Evolutionary conservation across 2,888 invertebrate species (phyloP).

Genomic region (Phania funesta): DNA sequence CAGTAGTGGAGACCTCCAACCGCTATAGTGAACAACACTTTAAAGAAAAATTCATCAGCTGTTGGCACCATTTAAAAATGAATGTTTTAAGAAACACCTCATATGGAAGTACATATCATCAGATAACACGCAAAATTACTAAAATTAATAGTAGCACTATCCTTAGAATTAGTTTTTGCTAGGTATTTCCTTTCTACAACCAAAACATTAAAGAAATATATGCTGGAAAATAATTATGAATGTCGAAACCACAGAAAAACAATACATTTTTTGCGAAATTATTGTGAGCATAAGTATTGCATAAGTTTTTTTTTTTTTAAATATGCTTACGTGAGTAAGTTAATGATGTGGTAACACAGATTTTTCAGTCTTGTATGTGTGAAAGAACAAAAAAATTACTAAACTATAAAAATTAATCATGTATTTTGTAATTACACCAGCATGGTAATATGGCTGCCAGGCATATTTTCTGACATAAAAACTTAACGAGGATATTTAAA

Average conservation of each 20-base stretch:
- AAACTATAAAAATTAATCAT: constrained; percentile 29
- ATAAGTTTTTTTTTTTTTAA: not conserved
- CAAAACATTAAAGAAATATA: too few species aligned
- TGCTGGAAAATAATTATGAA: not conserved
- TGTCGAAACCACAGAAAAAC: not conserved
- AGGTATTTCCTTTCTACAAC: too few species aligned
- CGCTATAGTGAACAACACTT: too few species aligned
- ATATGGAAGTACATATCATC: too few species aligned
- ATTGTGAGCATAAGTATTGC: not conserved
- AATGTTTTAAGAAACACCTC: too few species aligned
- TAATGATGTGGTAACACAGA: constrained; percentile 68
- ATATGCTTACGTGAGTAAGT: constrained; percentile 8
- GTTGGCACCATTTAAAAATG: too few species aligned
- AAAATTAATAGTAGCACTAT: too few species aligned
- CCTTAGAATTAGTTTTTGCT: too few species aligned
- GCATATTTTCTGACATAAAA: constrained; percentile 41
- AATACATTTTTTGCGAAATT: not conserved
- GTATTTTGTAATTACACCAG: not conserved
- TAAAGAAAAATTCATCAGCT: too few species aligned
- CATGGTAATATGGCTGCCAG: constrained; percentile 18
- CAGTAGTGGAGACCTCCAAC: too few species aligned
- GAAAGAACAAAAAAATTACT: constrained; percentile 4
- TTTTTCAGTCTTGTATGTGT: constrained; percentile 38
- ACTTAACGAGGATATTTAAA: constrained; percentile 49
- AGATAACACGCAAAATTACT: too few species aligned